Base-by-base conservation (phyloP, 2,888 invertebrate species). In the Drosophila kuntzei region DNA sequence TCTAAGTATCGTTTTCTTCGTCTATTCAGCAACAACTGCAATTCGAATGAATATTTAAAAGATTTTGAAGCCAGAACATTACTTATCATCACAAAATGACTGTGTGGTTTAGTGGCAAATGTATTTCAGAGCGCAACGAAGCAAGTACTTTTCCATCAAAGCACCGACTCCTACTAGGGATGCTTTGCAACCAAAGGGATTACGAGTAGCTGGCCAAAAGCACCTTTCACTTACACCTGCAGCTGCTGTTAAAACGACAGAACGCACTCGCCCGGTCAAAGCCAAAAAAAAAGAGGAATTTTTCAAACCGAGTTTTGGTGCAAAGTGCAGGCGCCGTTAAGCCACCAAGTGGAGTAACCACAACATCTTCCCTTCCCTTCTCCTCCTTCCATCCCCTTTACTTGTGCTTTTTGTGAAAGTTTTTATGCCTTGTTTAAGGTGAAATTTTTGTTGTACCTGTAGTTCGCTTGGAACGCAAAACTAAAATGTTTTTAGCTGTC, bases 401-500 rank as follows among this genome's bases (percentile, higher is more conserved):
- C 55, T 37, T 50, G 9, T 27, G 3, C 34, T 9, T 39, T 18
- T 43, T 50, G 11, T 22, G 18, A 58, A n/a, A 37, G 39, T 29
- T 39, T 20, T 46, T 27, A 47, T 39, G 53, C 41, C 59, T 43
- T 47, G 60, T 43, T 58, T 53, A 46, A 67, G 43, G n/a, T 27
- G 37, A 43, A 47, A 53, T 39, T 64, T 54, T 76, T 61, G 49
- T 65, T 54, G 44, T 12, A 32, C 12, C 32, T 32, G 32, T 34
- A 43, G 73, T 66, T 60, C 29, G 11, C 36, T 58, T 63, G 14
- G 6, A 44, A 51, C 32, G 37, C 43, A 61, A 46, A 58, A 66
- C 65, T 58, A 58, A 57, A 67, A 65, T 61, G 46, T 47, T 62
- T 57, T 27, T 34, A 65, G 66, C 68, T 82, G 80, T 74, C 80